A percentile compares a stretch with the other conserved stretches of the same genome.
Evolutionary conservation across 1,140 invertebrate genomes (phyloP).

Genomic region (Drosophila carrolli): DNA sequence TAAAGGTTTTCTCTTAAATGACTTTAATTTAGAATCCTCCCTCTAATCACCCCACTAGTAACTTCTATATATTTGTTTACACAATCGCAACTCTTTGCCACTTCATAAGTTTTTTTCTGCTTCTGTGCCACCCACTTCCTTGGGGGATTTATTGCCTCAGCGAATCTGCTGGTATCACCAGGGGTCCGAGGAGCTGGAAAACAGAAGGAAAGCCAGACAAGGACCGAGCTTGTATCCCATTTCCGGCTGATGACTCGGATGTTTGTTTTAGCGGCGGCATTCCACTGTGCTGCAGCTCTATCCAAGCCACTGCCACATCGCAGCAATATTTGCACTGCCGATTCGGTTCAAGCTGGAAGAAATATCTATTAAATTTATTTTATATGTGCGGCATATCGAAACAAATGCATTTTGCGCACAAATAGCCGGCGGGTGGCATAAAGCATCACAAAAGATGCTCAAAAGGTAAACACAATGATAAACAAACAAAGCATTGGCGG

Average conservation of each 20-base stretch:
- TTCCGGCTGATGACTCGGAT: slow-evolving; percentile 69
- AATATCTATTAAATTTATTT: slow-evolving; percentile 45
- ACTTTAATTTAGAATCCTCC: slow-evolving; percentile 1
- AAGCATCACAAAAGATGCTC: slow-evolving; percentile 39
- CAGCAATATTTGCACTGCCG: slow-evolving; percentile 34
- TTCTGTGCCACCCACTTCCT: slow-evolving; percentile 30
- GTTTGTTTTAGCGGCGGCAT: slow-evolving; percentile 59
- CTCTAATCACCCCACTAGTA: slow-evolving; percentile 12
- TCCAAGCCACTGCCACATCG: slow-evolving; percentile 7
- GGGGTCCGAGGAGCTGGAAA: neutral
- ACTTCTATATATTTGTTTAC: slow-evolving; percentile 65
- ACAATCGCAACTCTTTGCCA: slow-evolving; percentile 71
- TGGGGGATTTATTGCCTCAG: slow-evolving; percentile 42
- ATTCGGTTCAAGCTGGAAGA: slow-evolving; percentile 17
- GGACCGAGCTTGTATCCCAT: slow-evolving; percentile 48
- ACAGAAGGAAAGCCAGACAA: slow-evolving; percentile 39
- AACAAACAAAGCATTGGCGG: slow-evolving; percentile 4
- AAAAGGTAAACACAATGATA: slow-evolving; percentile 40
- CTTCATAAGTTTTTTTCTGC: slow-evolving; percentile 51
- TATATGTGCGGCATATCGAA: slow-evolving; percentile 39
- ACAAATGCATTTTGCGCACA: slow-evolving; percentile 53
- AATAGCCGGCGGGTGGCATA: slow-evolving; percentile 39
- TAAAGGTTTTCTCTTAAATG: neutral
- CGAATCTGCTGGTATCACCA: slow-evolving; percentile 23
- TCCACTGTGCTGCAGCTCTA: slow-evolving; percentile 26